Conservation (phyloP, 1,140 invertebrate genomes). For the Bombyx mori region ASM3026992v2 NC_085115.1:7033001-7033500, state of each 20-base stretch:
- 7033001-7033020: conserved; percentile 4
- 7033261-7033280: background rate
- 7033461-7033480: conserved; percentile 3
- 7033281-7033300: background rate
- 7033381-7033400: too few species aligned
- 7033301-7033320: background rate
- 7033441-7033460: too few species aligned
- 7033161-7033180: conserved; percentile 13
- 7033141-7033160: background rate
- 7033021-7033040: conserved; percentile 8
- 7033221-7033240: conserved; percentile 2
- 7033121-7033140: background rate
- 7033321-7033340: background rate
- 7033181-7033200: background rate
- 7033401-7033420: too few species aligned
- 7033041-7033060: too few species aligned
- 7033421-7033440: too few species aligned
- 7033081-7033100: background rate
- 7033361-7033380: background rate
- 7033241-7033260: background rate
- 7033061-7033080: too few species aligned
- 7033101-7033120: background rate
- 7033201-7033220: conserved; percentile 2
- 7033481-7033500: conserved; percentile 1
- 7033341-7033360: background rate